Base-by-base conservation (phyloP, 2,888 invertebrate genomes). In the Camponotus fellah region DNA sequence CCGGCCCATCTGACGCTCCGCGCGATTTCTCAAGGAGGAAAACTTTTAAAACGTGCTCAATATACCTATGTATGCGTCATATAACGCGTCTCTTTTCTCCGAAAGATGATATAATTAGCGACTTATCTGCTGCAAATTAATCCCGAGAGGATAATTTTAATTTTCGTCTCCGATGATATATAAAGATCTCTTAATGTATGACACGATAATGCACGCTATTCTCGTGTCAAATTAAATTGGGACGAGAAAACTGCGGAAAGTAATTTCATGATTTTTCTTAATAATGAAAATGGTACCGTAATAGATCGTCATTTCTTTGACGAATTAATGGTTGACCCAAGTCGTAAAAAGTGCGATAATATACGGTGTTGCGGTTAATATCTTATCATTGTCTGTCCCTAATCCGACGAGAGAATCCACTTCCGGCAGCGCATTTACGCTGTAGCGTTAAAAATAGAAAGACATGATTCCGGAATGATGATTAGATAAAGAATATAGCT, bases 341-440 rank as follows among this genome's bases (percentile, higher is more conserved):
- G 82, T 43, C 26, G 40, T 83, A 87, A 86, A 87, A 69, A 56
- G 53, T 43, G 71, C 71, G 66, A 62, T 62, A 72, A 65, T 37
- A 12, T 12, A 53, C n/a, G n/a, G 53, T 40, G 26, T 37, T 64
- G 64, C 43, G 26, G 40, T 56, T 46, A 66, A 53, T 82, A 77
- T 87, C 89, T 85, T 88, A 86, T 88, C 84, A 68, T 68, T 46
- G 75, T 53, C 71, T 46, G 75, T 53, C 71, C 21, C 65, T 74
- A 83, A 66, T 82, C 62, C 62, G 80, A 80, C 65, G 87, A 85
- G 85, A 85, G 79, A 75, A 75, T 58, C 75, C 86, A 85, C 84
- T 89, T 89, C 81, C 87, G 85, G 75, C 77, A 74, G 72, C 82
- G 74, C 76, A 76, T 85, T 87, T 69, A 85, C 26, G 26, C 26